A percentile compares a stretch with the other conserved stretches of the same genome.
Evolutionary conservation across 2,113 vertebrate species (phyloP).

Genomic region (Echinops telfairi): DNA sequence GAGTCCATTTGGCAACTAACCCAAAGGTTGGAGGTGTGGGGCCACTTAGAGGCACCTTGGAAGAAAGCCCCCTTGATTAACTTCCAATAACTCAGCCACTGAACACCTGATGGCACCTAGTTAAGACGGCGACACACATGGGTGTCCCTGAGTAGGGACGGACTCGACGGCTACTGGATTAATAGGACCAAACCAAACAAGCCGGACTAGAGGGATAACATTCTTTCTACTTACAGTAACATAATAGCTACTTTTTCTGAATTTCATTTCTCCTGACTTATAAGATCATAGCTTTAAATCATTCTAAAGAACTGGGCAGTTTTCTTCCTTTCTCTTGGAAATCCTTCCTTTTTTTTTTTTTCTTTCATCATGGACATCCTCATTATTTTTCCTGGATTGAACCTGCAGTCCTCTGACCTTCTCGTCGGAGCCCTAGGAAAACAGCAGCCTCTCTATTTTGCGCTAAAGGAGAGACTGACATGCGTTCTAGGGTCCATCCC

Average conservation of each 20-base stretch:
- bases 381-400: slow-evolving; percentile 67
- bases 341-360: background rate
- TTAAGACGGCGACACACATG: background rate
- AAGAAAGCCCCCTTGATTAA: background rate
- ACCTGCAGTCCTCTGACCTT: slow-evolving; percentile 72
- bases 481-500: background rate
- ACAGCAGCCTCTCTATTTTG: slow-evolving; percentile 7
- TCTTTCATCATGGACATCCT: background rate
- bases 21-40: background rate
- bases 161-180: background rate
- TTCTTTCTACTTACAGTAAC: background rate
- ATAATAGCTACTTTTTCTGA: slow-evolving; percentile 65
- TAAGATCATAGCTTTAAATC: background rate
- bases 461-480: slow-evolving; percentile 42
- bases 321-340: slow-evolving; percentile 24
- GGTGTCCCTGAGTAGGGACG: background rate
- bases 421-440: slow-evolving; percentile 48
- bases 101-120: background rate
- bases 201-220: background rate
- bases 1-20: background rate
- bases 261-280: slow-evolving; percentile 34
- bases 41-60: background rate
- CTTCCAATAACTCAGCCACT: background rate
- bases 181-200: background rate
- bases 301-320: slow-evolving; percentile 62